Evolutionary conservation across 2,888 invertebrate species (phyloP).

Genomic region (Melieria picta): DNA sequence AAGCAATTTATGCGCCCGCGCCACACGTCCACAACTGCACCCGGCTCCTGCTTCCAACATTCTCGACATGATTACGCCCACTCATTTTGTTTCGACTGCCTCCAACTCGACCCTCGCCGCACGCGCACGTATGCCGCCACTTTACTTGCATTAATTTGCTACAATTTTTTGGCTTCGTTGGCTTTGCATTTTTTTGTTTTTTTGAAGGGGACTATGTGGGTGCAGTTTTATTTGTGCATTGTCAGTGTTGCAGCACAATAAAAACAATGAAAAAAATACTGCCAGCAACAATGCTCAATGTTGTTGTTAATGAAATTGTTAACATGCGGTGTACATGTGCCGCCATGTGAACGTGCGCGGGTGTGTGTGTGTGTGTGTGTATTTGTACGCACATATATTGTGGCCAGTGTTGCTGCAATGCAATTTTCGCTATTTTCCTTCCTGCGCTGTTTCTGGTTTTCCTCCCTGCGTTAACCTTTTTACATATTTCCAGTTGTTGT

Average conservation of each 20-base stretch:
- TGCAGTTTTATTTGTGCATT: background rate
- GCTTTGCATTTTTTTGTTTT: conserved; percentile 27
- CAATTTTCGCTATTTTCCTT: conserved; percentile 18
- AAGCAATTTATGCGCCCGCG: background rate
- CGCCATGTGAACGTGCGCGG: background rate
- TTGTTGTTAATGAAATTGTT: conserved; percentile 27
- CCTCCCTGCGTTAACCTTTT: background rate
- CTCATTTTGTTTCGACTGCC: conserved; percentile 5
- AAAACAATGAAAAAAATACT: too few relatives aligned
- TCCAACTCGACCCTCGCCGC: background rate
- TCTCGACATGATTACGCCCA: background rate
- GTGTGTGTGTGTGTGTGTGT: background rate
- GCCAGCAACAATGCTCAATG: background rate
- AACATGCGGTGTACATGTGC: conserved; percentile 5
- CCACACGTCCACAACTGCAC: background rate
- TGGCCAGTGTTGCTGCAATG: background rate
- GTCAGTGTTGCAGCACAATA: background rate
- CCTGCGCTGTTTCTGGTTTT: conserved; percentile 22
- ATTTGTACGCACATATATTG: background rate
- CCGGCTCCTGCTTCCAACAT: background rate
- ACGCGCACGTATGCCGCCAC: background rate
- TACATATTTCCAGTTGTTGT: background rate
- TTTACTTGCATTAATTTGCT: conserved; percentile 29
- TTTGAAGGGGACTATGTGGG: background rate
- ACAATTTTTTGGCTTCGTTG: conserved; percentile 41